These are phyloP conservation scores for Drosophila orosa DNA, from an alignment of 1,140 invertebrate species.

Conservation along the genomic window DNA sequence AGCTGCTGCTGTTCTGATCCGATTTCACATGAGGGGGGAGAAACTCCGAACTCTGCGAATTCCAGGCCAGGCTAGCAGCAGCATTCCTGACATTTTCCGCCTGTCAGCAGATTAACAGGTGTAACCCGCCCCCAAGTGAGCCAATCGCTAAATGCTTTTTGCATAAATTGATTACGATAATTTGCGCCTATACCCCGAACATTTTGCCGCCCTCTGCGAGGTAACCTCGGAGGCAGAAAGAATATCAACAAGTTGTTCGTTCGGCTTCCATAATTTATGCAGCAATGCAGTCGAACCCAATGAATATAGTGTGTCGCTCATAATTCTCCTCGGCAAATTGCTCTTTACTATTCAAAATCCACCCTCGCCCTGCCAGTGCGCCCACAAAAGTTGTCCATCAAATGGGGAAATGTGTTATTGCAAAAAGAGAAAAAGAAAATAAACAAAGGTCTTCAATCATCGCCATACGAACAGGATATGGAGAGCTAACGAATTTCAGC, in stretches of 20 bases:
- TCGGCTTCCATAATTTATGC: constrained; percentile 66
- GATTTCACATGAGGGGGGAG: constrained; percentile 4
- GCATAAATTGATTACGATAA: constrained; percentile 60
- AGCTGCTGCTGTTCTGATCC: not conserved
- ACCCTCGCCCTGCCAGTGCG: constrained; percentile 5
- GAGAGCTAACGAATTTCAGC: not conserved
- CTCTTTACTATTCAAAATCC: constrained; percentile 22
- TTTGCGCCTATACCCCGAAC: constrained; percentile 26
- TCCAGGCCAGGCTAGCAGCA: constrained; percentile 4
- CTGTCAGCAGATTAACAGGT: constrained; percentile 62
- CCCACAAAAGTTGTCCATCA: constrained; percentile 38
- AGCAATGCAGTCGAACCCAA: constrained; percentile 51
- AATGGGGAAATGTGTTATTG: constrained; percentile 2
- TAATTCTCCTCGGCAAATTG: constrained; percentile 44
- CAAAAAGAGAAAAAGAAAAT: not conserved
- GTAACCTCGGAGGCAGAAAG: constrained; percentile 20
- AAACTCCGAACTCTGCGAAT: constrained; percentile 13
- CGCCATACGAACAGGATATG: not conserved
- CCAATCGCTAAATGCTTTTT: constrained; percentile 32
- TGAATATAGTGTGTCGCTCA: constrained; percentile 39
- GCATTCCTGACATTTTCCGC: constrained; percentile 29
- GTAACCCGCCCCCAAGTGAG: constrained; percentile 38
- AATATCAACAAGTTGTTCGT: constrained; percentile 34
- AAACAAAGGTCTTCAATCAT: constrained; percentile 8
- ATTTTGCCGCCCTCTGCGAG: constrained; percentile 29